Evolutionary conservation across 2,113 vertebrate species (phyloP).

Genomic region (Brachyhypopomus gauderio): DNA sequence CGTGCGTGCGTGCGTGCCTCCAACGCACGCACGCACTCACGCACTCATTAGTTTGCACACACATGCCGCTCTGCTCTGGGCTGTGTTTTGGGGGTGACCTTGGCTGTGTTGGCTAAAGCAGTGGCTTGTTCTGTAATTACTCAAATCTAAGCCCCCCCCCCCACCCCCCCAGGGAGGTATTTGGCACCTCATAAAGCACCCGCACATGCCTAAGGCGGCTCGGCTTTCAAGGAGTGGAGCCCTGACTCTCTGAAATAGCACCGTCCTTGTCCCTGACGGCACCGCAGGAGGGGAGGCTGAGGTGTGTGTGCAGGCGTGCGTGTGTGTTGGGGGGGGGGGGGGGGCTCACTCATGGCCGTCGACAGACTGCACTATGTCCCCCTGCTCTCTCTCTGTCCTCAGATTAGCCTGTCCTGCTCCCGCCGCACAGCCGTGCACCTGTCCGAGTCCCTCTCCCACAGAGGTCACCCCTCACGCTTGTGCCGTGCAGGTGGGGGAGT

Average conservation of each 20-base stretch:
- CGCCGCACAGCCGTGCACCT: constrained; percentile 82
- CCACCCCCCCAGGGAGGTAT: constrained; percentile 64
- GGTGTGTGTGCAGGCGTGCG: constrained; percentile 47
- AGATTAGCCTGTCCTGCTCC: constrained; percentile 79
- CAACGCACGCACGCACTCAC: not conserved
- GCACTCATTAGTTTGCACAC: too few species aligned
- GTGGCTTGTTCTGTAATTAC: constrained; percentile 72
- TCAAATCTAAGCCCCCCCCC: constrained; percentile 57
- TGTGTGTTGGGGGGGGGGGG: constrained; percentile 38
- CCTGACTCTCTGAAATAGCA: constrained; percentile 76
- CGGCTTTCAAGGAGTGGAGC: constrained; percentile 77
- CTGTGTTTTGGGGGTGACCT: constrained; percentile 68
- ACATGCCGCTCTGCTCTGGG: constrained; percentile 23
- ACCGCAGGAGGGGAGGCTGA: constrained; percentile 29
- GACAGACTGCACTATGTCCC: too few species aligned
- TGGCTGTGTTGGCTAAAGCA: constrained; percentile 70
- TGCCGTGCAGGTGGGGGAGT: constrained; percentile 63
- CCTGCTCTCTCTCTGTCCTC: constrained; percentile 69
- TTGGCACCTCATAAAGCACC: constrained; percentile 77
- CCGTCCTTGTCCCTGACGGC: constrained; percentile 72
- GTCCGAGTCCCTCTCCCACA: constrained; percentile 84
- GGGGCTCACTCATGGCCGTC: too few species aligned
- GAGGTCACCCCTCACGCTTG: constrained; percentile 75
- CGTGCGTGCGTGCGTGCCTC: constrained; percentile 33
- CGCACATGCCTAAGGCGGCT: constrained; percentile 72